phyloP scores from a whole-genome alignment of 2,113 vertebrate species.

The Chrysochloris asiatica region DNA sequence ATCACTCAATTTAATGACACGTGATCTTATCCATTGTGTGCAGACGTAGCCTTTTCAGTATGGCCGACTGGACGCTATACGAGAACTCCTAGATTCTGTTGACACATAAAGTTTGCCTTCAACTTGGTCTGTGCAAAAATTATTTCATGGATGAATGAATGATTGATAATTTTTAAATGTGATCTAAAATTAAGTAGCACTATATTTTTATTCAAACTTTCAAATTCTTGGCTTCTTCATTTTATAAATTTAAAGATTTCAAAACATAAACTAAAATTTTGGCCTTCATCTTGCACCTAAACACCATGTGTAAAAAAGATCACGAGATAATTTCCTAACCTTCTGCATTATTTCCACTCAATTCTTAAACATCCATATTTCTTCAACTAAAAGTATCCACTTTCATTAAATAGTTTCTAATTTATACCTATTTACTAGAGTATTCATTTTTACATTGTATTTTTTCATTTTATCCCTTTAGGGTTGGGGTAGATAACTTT shows the following conservation, averaged over 20 bases:
- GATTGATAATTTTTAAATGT: constrained; percentile 29
- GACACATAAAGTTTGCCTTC: constrained; percentile 10
- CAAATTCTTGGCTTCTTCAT: constrained; percentile 39
- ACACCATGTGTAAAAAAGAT: constrained; percentile 35
- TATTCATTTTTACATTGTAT: not conserved
- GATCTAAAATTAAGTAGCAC: constrained; percentile 46
- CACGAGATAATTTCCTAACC: constrained; percentile 9
- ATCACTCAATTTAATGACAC: constrained; percentile 29
- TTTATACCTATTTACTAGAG: constrained; percentile 4
- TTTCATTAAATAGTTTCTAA: constrained; percentile 53
- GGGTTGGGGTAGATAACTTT: constrained; percentile 41
- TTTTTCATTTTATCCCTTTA: constrained; percentile 48
- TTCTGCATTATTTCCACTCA: constrained; percentile 49
- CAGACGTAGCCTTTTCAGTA: not conserved
- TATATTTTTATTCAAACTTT: constrained; percentile 54
- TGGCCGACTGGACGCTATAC: not conserved
- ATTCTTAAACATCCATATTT: constrained; percentile 50
- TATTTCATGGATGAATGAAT: not conserved
- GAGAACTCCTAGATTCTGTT: constrained; percentile 11
- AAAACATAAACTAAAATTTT: constrained; percentile 49
- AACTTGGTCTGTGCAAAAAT: not conserved
- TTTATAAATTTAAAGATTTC: constrained; percentile 30
- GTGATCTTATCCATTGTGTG: not conserved
- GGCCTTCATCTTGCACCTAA: not conserved
- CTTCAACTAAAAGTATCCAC: constrained; percentile 25